Evolutionary conservation across 1,140 invertebrate species (phyloP), one percentile per base, ranked within the genome.

Genomic region (Ditylenchus dipsaci): DNA sequence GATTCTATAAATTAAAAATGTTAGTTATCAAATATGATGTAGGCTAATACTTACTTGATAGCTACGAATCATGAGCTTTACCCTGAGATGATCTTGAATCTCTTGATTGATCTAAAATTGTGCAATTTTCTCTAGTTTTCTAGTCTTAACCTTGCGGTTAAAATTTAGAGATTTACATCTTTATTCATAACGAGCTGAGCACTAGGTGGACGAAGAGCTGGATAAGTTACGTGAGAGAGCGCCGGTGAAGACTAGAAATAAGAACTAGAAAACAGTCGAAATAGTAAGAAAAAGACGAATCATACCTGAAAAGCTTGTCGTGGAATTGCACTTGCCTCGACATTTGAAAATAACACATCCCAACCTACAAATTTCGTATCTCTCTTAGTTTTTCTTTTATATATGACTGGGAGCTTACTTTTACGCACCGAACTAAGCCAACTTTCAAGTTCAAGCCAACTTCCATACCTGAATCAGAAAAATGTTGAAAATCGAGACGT

Each of bases 71-170:
- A 98, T 93, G 23, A 92, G 92, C 85, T 97, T 94, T 0, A 98
- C 93, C 68, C 93, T 93, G 58, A 97, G 86, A 88, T 98, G 95
- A 83, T 98, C 95, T 78, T 96, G 92, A 82, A 97, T 97, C 64
- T 91, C 88, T 84, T 94, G 93, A 17, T 80, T 65, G 49, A 74
- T 65, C 49, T 53, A 53, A 53, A 53, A n/a, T n/a, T n/a, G n/a
- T n/a, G n/a, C n/a, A n/a, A n/a, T n/a, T n/a, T n/a, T n/a, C n/a
- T n/a, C n/a, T n/a, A n/a, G n/a, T n/a, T n/a, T n/a, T n/a, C n/a
- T n/a, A n/a, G n/a, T n/a, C n/a, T n/a, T n/a, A n/a, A n/a, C n/a
- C n/a, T n/a, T n/a, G n/a, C n/a, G n/a, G n/a, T 38, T 38, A 5
- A 38, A 38, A 5, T 38, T 11, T 38, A 38, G 33, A 38, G 3